Conservation (phyloP, 2,797 vertebrate genomes). For the Adelosebastes latens region DNA sequence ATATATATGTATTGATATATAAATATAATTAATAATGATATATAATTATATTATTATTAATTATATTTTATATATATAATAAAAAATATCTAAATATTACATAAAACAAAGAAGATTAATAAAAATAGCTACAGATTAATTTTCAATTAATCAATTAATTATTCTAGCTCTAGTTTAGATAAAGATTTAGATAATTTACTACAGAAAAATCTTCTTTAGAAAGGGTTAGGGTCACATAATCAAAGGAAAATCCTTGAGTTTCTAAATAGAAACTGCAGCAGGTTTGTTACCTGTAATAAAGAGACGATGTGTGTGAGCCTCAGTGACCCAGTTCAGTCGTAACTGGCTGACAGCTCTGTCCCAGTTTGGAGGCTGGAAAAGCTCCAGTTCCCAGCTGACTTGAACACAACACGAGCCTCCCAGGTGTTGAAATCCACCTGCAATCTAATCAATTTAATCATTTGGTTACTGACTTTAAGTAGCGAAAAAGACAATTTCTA, state of each 20-base stretch:
- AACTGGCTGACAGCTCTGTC: constrained; percentile 43
- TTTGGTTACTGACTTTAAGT: not conserved
- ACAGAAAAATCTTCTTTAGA: not conserved
- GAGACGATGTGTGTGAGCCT: constrained; percentile 1
- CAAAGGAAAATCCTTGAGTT: not conserved
- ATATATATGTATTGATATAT: too few species aligned
- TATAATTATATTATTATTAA: too few species aligned
- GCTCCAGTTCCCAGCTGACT: constrained; percentile 34
- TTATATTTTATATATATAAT: too few species aligned
- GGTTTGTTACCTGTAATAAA: constrained; percentile 12
- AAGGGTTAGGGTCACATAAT: not conserved
- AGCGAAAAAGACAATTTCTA: too few species aligned
- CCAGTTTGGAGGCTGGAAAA: constrained; percentile 44
- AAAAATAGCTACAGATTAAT: too few species aligned
- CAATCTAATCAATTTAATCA: not conserved
- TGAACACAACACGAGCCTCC: constrained; percentile 1
- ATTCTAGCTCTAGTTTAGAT: too few species aligned
- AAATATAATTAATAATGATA: accelerated
- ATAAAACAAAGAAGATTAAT: too few species aligned
- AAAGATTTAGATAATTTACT: too few species aligned
- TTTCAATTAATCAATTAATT: too few species aligned
- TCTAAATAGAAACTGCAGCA: not conserved
- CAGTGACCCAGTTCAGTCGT: constrained; percentile 58
- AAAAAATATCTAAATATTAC: too few species aligned
- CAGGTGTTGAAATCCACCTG: constrained; percentile 12